These are phyloP conservation scores for Syrrhaptes paradoxus DNA, from an alignment of 2,113 vertebrate genomes.

Conservation along the genomic window DNA sequence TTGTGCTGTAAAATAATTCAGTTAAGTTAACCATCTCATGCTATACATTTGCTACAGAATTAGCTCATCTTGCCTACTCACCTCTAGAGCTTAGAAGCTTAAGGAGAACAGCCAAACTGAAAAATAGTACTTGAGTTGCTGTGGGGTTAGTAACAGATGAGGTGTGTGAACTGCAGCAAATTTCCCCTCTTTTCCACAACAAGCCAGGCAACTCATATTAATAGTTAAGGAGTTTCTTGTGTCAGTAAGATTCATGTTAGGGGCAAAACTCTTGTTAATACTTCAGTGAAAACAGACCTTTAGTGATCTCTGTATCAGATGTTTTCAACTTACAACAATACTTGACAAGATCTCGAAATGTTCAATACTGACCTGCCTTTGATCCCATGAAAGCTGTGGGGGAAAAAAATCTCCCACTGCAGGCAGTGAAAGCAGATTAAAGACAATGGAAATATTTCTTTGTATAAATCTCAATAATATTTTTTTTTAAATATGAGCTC, in stretches of 20 bases:
- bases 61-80: slow-evolving; percentile 11
- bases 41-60: background rate
- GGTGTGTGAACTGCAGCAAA: slow-evolving; percentile 5
- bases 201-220: background rate
- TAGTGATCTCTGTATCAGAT: background rate
- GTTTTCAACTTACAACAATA: background rate
- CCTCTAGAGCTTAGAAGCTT: background rate
- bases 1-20: background rate
- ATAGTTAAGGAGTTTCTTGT: background rate
- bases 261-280: background rate
- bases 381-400: background rate
- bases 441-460: background rate
- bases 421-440: background rate
- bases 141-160: background rate
- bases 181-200: background rate
- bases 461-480: background rate
- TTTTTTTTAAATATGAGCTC: background rate
- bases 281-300: background rate
- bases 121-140: slow-evolving; percentile 9
- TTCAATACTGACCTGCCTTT: background rate
- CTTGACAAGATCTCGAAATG: background rate
- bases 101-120: slow-evolving; percentile 1
- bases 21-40: background rate
- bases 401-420: background rate
- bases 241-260: background rate